Evolutionary conservation across 2,113 vertebrate genomes (phyloP), one percentile per base, ranked within the genome.

Genomic region (Aplodontia rufa): DNA sequence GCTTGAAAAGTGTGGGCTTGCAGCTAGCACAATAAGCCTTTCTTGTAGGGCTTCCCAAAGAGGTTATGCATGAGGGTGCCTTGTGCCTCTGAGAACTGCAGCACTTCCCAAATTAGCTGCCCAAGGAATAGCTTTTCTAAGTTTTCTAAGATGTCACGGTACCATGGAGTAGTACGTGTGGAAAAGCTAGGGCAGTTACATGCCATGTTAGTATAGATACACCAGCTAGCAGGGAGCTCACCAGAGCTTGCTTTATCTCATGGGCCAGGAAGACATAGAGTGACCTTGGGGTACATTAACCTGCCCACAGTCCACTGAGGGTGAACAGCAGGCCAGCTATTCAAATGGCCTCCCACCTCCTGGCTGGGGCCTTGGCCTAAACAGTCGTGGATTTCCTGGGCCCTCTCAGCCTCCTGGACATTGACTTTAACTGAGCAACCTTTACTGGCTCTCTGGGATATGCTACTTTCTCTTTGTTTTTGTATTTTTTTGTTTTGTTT

Each of bases 391-490:
- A 10, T 19, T 19, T 19, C 30, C 17, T 0, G 0, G 51, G 13
- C 14, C 8, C 47, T 7, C 10, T 3, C 35, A 19, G 58, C 24
- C 71, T 45, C 24, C 9, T 30, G 12, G n/a, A 26, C 28, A 0
- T 3, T 16, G 58, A 45, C 19, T 49, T 9, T 5, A 32, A 14
- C 3, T 51, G 55, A 17, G 13, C 45, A 12, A 68, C 32, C 19
- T 13, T 22, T 3, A 0, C 12, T 14, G 45, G 0, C 32, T 53
- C 17, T 17, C 16, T 26, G n/a, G 32, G 11, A 0, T 10, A 1
- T 12, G 17, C 9, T 14, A 26, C 17, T 0, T 32, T 24, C 37
- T 42, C 22, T 10, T 8, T 26, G 7, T n/a, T 40, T 11, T 53
- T 19, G 60, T 32, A 8, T 28, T 0, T 24, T 42, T 82, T 26